A percentile compares a stretch with the other conserved stretches of the same genome.
Conservation (phyloP, 2,888 invertebrate genomes). For the Pyrrhosoma nymphula region DNA sequence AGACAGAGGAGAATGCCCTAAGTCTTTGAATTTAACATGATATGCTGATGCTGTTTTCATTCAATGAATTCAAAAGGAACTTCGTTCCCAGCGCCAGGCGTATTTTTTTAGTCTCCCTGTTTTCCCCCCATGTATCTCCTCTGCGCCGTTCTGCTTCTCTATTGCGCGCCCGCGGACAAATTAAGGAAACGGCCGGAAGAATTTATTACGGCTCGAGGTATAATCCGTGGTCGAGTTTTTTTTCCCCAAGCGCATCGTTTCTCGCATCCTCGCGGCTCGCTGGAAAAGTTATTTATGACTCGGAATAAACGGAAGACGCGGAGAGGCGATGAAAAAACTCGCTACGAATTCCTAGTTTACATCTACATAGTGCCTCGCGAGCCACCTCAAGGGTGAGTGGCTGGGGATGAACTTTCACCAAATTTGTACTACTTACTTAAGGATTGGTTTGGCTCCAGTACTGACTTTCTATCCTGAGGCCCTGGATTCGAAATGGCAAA, state of each 20-base stretch:
- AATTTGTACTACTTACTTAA: no score
- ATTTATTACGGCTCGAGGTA: background rate
- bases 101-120: background rate
- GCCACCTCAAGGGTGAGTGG: no score
- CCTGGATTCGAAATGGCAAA: no score
- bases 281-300: background rate
- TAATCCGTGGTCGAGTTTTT: background rate
- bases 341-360: background rate
- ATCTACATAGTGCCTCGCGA: no score
- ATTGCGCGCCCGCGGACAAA: background rate
- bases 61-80: background rate
- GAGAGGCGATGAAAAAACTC: background rate
- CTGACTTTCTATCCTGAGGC: no score
- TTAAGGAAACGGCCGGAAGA: background rate
- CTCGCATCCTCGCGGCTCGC: background rate
- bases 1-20: background rate
- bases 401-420: no score
- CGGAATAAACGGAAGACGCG: background rate
- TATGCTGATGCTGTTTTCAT: background rate
- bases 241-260: no score
- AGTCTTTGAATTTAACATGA: constrained; percentile 23
- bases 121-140: background rate
- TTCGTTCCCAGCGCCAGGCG: background rate
- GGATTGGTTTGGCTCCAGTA: no score
- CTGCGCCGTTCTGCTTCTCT: background rate